phyloP scores from a whole-genome alignment of 2,888 invertebrate genomes.

The Serripes groenlandicus region DNA sequence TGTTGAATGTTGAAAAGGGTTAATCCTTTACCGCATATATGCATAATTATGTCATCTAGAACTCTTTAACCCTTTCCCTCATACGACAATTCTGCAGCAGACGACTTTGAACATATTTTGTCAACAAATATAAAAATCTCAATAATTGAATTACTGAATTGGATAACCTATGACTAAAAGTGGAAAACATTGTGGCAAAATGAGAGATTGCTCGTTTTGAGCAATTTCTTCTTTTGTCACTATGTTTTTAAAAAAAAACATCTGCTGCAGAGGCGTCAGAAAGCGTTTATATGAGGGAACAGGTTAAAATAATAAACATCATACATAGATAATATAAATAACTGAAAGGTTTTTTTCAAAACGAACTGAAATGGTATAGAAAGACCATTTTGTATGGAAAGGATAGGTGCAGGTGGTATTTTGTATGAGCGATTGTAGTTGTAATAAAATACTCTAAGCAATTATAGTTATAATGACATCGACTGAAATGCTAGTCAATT shows the following conservation, averaged over 20 bases:
- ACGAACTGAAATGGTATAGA: too few species aligned
- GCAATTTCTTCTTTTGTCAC: background rate
- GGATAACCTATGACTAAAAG: too few species aligned
- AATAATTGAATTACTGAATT: background rate
- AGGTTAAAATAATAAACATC: background rate
- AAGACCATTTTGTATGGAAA: too few species aligned
- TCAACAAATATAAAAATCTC: background rate
- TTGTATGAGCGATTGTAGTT: too few species aligned
- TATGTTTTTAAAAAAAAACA: background rate
- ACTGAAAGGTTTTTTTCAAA: too few species aligned
- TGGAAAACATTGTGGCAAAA: slow-evolving; percentile 5
- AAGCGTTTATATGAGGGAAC: background rate
- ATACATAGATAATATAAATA: too few species aligned
- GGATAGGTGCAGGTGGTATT: too few species aligned
- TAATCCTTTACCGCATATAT: background rate
- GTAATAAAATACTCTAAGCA: too few species aligned
- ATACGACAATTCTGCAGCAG: background rate
- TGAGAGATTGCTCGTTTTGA: background rate
- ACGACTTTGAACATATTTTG: background rate
- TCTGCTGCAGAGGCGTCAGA: background rate
- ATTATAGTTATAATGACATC: too few species aligned
- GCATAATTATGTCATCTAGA: background rate
- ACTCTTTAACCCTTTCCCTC: background rate
- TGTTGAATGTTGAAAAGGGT: background rate
- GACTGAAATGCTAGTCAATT: too few species aligned